Evolutionary conservation across 2,113 vertebrate genomes (phyloP).

Genomic region (Xiphorhynchus elegans): DNA sequence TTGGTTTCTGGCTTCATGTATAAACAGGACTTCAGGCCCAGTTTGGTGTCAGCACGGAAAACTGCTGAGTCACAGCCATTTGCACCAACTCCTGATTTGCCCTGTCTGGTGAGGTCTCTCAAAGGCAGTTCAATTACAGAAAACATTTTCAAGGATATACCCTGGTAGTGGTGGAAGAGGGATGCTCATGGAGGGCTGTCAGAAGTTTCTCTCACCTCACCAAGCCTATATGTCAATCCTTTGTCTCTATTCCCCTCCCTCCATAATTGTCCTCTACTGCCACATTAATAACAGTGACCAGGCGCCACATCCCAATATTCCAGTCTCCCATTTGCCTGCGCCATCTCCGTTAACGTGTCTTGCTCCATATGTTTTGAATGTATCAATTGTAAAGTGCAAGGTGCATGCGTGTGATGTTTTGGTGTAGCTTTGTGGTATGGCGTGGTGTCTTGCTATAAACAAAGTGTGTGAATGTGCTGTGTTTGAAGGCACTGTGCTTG

Average conservation of each 20-base stretch:
- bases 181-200: background rate
- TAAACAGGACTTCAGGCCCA: background rate
- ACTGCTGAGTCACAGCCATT: background rate
- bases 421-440: background rate
- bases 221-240: background rate
- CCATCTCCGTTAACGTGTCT: background rate
- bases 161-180: background rate
- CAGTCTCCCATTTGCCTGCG: rapidly evolving
- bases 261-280: background rate
- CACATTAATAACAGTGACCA: background rate
- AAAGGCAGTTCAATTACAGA: background rate
- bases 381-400: background rate
- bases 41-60: background rate
- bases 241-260: background rate
- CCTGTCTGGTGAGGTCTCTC: background rate
- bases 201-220: background rate
- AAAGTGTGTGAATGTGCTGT: background rate
- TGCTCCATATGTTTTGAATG: background rate
- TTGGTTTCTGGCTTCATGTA: background rate
- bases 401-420: rapidly evolving
- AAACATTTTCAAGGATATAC: background rate
- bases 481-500: background rate
- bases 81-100: background rate
- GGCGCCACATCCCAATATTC: background rate
- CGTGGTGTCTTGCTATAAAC: background rate